phyloP scores from a whole-genome alignment of 2,888 invertebrate species.

The Gerris lacustris region DNA sequence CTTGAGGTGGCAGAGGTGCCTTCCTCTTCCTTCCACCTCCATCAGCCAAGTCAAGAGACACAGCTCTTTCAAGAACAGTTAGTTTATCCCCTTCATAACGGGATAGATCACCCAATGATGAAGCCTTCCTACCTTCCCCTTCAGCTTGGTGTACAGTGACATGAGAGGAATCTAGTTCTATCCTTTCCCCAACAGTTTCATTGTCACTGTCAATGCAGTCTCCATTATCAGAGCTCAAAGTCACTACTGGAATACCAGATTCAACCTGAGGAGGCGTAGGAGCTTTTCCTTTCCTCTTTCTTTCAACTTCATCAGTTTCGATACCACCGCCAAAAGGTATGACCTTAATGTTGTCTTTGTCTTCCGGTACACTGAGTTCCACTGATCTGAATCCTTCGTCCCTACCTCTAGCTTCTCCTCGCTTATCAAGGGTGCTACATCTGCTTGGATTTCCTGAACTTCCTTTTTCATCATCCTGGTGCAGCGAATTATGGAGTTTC shows the following conservation, averaged over 20 bases:
- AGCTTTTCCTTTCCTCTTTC: slow-evolving; percentile 14
- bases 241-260: neutral
- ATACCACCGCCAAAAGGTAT: neutral
- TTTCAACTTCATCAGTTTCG: slow-evolving; percentile 17
- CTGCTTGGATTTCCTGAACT: slow-evolving; percentile 10
- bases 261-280: neutral
- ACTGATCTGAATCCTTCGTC: slow-evolving; percentile 21
- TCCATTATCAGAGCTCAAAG: slow-evolving; percentile 6
- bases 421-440: neutral
- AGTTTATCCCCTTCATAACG: slow-evolving; percentile 41
- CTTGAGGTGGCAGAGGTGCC: slow-evolving; percentile 42
- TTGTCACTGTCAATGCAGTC: slow-evolving; percentile 39
- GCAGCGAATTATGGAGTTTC: slow-evolving; percentile 35
- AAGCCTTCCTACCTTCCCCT: slow-evolving; percentile 58
- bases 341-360: slow-evolving; percentile 5
- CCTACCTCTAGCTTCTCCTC: slow-evolving; percentile 17
- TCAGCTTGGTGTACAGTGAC: slow-evolving; percentile 56
- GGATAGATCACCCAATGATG: slow-evolving; percentile 66
- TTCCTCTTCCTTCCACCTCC: slow-evolving; percentile 48
- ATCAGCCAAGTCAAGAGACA: slow-evolving; percentile 51
- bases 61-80: slow-evolving; percentile 50
- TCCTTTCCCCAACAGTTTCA: slow-evolving; percentile 45
- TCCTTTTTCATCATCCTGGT: slow-evolving; percentile 24
- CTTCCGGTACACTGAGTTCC: slow-evolving; percentile 36
- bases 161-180: slow-evolving; percentile 60